These are phyloP conservation scores for Armadillidium nasatum DNA, from an alignment of 1,140 invertebrate genomes.

Conservation along the genomic window DNA sequence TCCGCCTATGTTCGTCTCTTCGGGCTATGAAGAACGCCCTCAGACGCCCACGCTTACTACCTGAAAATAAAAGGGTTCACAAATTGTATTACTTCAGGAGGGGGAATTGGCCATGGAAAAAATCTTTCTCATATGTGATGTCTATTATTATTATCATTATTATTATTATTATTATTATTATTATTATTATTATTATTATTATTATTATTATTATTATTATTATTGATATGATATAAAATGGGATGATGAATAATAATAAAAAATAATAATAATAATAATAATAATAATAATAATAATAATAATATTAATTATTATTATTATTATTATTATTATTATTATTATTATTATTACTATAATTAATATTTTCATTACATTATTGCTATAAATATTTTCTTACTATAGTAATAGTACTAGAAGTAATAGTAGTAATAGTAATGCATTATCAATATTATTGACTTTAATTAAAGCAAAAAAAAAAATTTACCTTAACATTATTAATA, in stretches of 20 bases:
- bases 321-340: slow-evolving; percentile 2
- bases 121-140: background rate
- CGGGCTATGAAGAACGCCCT: background rate
- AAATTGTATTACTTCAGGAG: background rate
- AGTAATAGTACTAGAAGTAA: too few relatives aligned
- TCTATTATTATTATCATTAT: background rate
- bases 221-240: too few relatives aligned
- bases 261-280: too few relatives aligned
- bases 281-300: too few relatives aligned
- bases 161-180: background rate
- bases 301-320: background rate
- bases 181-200: background rate
- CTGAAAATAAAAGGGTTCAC: background rate
- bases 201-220: slow-evolving; percentile 12
- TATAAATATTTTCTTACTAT: too few relatives aligned
- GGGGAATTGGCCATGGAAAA: background rate
- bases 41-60: background rate
- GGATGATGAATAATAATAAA: too few relatives aligned
- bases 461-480: too few relatives aligned
- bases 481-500: too few relatives aligned
- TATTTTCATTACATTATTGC: too few relatives aligned
- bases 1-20: background rate
- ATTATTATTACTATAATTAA: too few relatives aligned
- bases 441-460: too few relatives aligned
- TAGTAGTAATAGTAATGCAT: too few relatives aligned